These are phyloP conservation scores for Rhinolophus sinicus DNA, from an alignment of 2,113 vertebrate species.

Conservation along the genomic window DNA sequence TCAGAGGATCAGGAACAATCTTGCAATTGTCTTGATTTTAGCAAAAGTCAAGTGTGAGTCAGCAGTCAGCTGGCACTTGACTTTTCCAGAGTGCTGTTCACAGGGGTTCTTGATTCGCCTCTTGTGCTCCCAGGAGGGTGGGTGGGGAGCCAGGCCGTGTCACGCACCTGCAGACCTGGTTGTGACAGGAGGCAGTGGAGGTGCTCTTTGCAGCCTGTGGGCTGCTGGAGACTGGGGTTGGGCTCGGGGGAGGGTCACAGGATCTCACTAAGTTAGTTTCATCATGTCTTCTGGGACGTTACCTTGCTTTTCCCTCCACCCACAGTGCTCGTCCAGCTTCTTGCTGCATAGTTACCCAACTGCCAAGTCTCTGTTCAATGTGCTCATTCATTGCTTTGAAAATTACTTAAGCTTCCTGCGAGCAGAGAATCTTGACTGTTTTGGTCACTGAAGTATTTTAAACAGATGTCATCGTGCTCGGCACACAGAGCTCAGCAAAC, in stretches of 20 bases:
- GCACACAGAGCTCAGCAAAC: neutral
- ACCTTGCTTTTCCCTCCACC: neutral
- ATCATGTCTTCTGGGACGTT: too few relatives aligned
- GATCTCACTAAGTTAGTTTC: neutral
- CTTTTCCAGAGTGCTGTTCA: conserved; percentile 51
- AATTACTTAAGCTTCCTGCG: neutral
- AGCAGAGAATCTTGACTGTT: neutral
- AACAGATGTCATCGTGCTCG: neutral
- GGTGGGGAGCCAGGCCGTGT: neutral
- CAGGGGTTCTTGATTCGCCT: neutral
- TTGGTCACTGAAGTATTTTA: neutral
- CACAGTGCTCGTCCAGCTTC: neutral
- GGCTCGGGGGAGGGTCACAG: neutral
- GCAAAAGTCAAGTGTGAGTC: conserved; percentile 70
- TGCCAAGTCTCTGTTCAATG: neutral
- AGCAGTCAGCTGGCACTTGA: conserved; percentile 56
- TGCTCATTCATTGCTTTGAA: neutral
- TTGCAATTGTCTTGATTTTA: conserved; percentile 70
- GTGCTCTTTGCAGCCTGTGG: neutral
- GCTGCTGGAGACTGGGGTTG: neutral
- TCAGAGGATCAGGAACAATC: conserved; percentile 44
- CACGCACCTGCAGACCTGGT: neutral
- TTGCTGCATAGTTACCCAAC: neutral
- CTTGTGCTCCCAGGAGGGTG: neutral
- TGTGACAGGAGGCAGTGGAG: accelerated